Evolutionary conservation across 2,797 vertebrate species (phyloP), one percentile per base, ranked within the genome.

Genomic region (Liparis tanakae): DNA sequence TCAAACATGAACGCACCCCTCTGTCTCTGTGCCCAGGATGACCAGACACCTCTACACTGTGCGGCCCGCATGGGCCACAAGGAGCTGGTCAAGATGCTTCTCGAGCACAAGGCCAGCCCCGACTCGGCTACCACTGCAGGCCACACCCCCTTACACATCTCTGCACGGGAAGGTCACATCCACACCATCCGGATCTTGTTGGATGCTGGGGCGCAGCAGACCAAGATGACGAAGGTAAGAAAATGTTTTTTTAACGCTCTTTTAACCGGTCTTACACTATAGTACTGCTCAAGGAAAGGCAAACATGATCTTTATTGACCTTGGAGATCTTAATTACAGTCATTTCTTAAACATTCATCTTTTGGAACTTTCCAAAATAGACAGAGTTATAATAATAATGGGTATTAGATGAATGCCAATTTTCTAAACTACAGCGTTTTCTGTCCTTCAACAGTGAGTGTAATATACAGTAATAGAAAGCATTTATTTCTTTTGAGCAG

Each of bases 11-110:
- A 39, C 37, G 20, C 3, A 14, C 51, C 22, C 66, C 15, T 60
- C 20, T 66, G 9, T 72, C 41, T 41, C 1, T 34, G 13, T 62
- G 59, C 25, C 18, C 80, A 99, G 98, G 98, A 99, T 0, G 98
- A 99, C 84, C 98, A 99, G 93, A 99, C 97, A 0, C 97, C 98
- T 0, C 91, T 99, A 82, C 96, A 99, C 94, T 99, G 97, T 86
- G 97, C 98, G 0, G 95, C 97, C 53, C 97, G 97, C 18, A 96
- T 97, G 0, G 97, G 98, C 60, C 97, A 99, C 93, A 95, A 95
- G 0, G 93, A 94, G 85, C 95, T 99, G 80, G 96, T 98, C 79
- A 96, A 91, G 67, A 93, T 98, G 58, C 94, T 99, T 34, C 90
- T 99, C 48, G 96, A 98, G 59, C 95, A 95, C 68, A 94, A 92